A percentile compares a stretch with the other conserved stretches of the same genome.
Evolutionary conservation across 2,888 invertebrate genomes (phyloP).

Genomic region (Allolobophora icterica): DNA sequence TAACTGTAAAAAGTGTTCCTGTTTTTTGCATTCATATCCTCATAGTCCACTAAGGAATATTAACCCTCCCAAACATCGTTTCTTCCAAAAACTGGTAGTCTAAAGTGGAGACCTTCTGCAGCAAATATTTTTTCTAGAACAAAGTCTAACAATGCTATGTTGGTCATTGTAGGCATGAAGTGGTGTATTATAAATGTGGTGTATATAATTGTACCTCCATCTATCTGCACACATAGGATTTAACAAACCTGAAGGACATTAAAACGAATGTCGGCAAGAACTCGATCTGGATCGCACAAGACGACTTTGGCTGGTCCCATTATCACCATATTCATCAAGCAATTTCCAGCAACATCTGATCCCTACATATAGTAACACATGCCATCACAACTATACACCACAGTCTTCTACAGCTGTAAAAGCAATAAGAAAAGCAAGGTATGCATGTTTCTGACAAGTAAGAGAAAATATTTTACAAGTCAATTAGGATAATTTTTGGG

Average conservation of each 20-base stretch:
- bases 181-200: not conserved
- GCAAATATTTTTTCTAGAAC: not conserved
- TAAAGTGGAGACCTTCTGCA: not conserved
- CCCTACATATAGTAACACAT: not conserved
- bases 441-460: not conserved
- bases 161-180: not conserved
- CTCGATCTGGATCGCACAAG: constrained; percentile 22
- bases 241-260: constrained; percentile 10
- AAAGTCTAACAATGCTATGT: too few relatives aligned
- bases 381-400: not conserved
- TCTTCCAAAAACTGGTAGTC: not conserved
- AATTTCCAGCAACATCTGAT: constrained; percentile 5
- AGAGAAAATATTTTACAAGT: not conserved
- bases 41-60: not conserved
- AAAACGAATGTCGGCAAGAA: constrained; percentile 25
- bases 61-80: not conserved
- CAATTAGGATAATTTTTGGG: not conserved
- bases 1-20: too few relatives aligned
- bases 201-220: not conserved
- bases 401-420: not conserved
- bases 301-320: not conserved
- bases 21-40: too few relatives aligned
- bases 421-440: not conserved
- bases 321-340: not conserved
- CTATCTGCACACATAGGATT: not conserved